A percentile compares a stretch with the other conserved stretches of the same genome.
Conservation (phyloP, 2,113 vertebrate species). For the Mesitornis unicolor region DNA sequence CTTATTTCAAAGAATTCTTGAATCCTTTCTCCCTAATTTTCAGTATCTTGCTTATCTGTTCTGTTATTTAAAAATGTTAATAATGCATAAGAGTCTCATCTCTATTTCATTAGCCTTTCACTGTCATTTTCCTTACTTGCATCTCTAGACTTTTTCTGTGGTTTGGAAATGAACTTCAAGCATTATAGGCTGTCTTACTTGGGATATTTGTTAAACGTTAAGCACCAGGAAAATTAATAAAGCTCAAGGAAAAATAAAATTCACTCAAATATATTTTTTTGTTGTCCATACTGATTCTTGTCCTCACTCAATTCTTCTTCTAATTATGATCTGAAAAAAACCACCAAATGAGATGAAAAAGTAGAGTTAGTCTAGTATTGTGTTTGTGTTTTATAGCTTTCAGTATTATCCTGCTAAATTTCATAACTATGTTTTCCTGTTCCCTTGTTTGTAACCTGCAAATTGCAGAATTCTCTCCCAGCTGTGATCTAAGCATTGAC, state of each 20-base stretch:
- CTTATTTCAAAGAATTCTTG: neutral
- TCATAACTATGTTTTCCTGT: neutral
- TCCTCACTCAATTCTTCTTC: neutral
- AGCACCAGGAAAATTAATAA: neutral
- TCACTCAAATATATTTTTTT: neutral
- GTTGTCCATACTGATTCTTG: neutral
- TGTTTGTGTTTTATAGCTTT: neutral
- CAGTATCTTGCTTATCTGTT: neutral
- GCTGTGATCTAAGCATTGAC: neutral
- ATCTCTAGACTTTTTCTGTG: neutral
- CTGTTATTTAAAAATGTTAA: neutral
- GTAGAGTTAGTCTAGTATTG: neutral
- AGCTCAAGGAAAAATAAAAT: neutral
- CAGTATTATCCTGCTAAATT: neutral
- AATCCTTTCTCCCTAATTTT: neutral
- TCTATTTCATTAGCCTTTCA: neutral
- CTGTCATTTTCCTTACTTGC: neutral
- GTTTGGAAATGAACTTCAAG: neutral
- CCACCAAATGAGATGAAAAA: neutral
- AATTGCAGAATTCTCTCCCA: neutral
- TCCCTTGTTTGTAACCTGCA: neutral
- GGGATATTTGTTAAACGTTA: neutral
- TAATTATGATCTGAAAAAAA: neutral
- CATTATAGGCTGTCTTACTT: neutral
- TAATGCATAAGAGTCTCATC: fast-evolving